These are phyloP conservation scores for Trochalopteron elliotii DNA, from an alignment of 2,113 vertebrate species.

Conservation along the genomic window DNA sequence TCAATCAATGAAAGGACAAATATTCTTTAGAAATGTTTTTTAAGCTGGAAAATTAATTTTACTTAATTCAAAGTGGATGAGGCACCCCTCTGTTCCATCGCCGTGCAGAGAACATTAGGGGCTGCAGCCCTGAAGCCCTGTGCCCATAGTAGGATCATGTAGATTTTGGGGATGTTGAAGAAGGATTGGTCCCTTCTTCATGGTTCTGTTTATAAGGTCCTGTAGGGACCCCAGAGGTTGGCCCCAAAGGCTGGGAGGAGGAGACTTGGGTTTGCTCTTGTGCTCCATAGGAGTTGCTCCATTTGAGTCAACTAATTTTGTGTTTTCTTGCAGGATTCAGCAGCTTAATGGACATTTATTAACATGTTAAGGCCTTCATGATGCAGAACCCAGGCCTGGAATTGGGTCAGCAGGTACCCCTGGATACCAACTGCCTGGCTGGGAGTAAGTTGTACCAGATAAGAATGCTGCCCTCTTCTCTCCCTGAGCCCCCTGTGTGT, in stretches of 20 bases:
- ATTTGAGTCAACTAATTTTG: not conserved
- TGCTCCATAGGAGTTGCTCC: not conserved
- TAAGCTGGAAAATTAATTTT: not conserved
- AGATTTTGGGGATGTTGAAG: not conserved
- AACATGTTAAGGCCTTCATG: not conserved
- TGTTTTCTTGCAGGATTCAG: not conserved
- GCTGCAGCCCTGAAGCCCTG: not conserved
- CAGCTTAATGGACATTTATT: not conserved
- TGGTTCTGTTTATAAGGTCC: not conserved
- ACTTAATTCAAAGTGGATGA: not conserved
- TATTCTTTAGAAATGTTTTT: not conserved
- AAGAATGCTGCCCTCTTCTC: not conserved
- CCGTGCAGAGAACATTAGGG: not conserved
- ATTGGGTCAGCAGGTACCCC: not conserved
- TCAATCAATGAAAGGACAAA: not conserved
- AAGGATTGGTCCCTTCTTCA: not conserved
- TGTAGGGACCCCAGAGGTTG: not conserved
- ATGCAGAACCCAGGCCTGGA: not conserved
- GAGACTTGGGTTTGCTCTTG: not conserved
- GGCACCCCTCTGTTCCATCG: not conserved
- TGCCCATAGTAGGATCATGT: no score
- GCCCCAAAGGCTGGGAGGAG: not conserved
- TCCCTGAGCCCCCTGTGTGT: not conserved
- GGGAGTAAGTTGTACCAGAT: not conserved
- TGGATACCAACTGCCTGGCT: not conserved